Base-by-base conservation (phyloP, 2,888 invertebrate genomes). In the Brachyopa scutellaris region DNA sequence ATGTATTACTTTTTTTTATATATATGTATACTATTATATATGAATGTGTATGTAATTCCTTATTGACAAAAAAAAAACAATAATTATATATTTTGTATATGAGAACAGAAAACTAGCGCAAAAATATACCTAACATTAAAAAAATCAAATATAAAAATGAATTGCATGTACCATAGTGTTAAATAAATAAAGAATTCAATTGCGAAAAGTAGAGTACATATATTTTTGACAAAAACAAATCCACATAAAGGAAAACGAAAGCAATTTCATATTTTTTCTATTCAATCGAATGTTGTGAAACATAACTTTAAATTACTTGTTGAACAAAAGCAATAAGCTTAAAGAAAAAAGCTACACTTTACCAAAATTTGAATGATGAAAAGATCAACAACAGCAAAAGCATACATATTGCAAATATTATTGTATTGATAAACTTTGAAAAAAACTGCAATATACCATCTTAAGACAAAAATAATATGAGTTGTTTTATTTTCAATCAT, bases 1-100 rank as follows among this genome's bases (percentile, higher is more conserved):
- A 66, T 82, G 70, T 82, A 82, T 82, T 77, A 77, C 59, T 72
- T 82, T 76, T 61, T 76, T 82, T 59, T 53, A 82, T 80, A 69
- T 73, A 66, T 42, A 53, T 66, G 21, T 47, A 73, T 57, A 73
- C 47, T 21, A 73, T 53, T 36, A 49, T 40, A 21, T 51, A 64
- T 62, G 29, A n/a, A n/a, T n/a, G n/a, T n/a, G n/a, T 55, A 73
- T 76, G 69, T 69, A 57, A 69, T 59, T 49, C 29, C 36, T 69
- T 69, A 59, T 53, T 59, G 45, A 36, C 4, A 53, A 57, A 80
- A 77, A 79, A 57, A 70, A 53, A 36, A 69, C 9, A 38, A 38
- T 49, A 36, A 66, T 26, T 61, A 55, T 64, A 77, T 74, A 64
- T 77, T 73, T 82, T 82, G 76, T 53, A 70, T 69, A 79, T 79